Percentiles rank a stretch among this genome's conserved stretches.
Evolutionary conservation across 2,113 vertebrate species (phyloP).

Genomic region (Gallinago paraguaiae): DNA sequence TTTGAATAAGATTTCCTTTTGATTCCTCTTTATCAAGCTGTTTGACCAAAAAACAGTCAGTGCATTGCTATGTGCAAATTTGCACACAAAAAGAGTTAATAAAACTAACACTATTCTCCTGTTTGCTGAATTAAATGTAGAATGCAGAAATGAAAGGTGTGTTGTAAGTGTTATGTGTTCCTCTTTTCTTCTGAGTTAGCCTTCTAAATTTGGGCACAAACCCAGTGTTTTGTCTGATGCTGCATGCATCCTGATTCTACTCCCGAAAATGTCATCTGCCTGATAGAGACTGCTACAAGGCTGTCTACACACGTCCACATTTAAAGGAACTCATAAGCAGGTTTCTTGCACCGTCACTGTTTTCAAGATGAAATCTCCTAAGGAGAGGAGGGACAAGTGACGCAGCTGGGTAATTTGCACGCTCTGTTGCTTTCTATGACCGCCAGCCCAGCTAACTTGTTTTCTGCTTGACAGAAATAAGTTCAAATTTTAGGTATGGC

Average conservation of each 20-base stretch:
- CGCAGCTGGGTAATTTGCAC: neutral
- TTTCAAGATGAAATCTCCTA: neutral
- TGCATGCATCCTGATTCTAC: neutral
- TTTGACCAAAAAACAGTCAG: neutral
- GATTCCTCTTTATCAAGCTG: neutral
- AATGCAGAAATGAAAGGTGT: neutral
- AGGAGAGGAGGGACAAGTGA: neutral
- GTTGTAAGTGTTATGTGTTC: neutral
- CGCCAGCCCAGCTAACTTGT: neutral
- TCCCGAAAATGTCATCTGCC: neutral
- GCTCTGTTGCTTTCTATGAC: neutral
- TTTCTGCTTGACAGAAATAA: neutral
- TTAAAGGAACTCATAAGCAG: neutral
- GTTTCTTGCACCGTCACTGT: neutral
- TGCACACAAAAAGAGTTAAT: neutral
- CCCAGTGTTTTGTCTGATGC: neutral
- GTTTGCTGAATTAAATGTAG: neutral
- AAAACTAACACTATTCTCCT: neutral
- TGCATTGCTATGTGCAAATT: neutral
- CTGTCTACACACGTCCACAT: accelerated
- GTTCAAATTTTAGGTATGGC: neutral
- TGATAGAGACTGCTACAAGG: neutral
- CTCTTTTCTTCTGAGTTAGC: neutral
- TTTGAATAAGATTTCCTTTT: neutral
- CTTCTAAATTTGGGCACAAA: neutral